Evolutionary conservation across 2,797 vertebrate genomes (phyloP).

Genomic region (Girardinus metallicus): DNA sequence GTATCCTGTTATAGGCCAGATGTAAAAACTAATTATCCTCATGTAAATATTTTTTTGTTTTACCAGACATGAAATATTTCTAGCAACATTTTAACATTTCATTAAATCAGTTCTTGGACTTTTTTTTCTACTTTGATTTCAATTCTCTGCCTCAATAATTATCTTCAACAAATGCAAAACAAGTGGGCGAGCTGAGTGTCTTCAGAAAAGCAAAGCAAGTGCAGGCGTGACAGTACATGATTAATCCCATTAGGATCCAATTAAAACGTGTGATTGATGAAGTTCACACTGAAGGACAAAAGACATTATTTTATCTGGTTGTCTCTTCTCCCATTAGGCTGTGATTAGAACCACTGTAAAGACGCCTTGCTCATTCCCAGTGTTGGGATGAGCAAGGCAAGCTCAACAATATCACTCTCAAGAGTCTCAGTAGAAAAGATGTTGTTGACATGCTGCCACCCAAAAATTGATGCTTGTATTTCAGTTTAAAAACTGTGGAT

Average conservation of each 20-base stretch:
- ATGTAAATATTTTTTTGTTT: background rate
- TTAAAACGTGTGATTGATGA: conserved; percentile 71
- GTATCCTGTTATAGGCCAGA: background rate
- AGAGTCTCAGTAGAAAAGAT: conserved; percentile 1
- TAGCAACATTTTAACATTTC: conserved; percentile 35
- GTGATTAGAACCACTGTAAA: background rate
- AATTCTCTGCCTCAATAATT: conserved; percentile 48
- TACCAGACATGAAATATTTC: conserved; percentile 10
- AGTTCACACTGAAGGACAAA: conserved; percentile 60
- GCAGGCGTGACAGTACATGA: conserved; percentile 60
- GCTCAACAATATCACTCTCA: conserved; percentile 14
- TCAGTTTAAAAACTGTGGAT: background rate
- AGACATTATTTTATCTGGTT: conserved; percentile 52
- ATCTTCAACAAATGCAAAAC: conserved; percentile 45
- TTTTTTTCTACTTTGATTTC: conserved; percentile 31
- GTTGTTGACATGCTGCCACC: background rate
- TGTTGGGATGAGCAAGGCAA: background rate
- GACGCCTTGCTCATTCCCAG: conserved; percentile 1
- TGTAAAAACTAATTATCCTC: background rate
- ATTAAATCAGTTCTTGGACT: conserved; percentile 28
- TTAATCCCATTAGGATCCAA: conserved; percentile 74
- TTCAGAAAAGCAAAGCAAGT: conserved; percentile 51
- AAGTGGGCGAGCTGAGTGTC: conserved; percentile 46
- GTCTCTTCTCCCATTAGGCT: conserved; percentile 30
- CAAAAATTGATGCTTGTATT: background rate